phyloP scores from a whole-genome alignment of 2,888 invertebrate genomes.

The Neoascia interrupta region DNA sequence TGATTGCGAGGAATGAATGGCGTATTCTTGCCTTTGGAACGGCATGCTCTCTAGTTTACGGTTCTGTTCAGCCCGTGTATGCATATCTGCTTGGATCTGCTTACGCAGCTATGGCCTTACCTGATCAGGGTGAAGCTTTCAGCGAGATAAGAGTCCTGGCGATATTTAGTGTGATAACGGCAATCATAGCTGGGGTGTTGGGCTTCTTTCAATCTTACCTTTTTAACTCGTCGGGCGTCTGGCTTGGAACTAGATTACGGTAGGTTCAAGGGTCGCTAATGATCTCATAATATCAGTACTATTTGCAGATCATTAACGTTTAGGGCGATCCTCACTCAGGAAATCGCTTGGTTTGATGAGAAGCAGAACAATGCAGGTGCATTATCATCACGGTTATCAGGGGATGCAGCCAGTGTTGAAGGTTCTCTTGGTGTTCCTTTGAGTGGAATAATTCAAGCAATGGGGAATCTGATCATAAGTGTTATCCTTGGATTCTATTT shows the following conservation, averaged over 20 bases:
- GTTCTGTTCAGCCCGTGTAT: slow-evolving; percentile 87
- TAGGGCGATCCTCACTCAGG: slow-evolving; percentile 84
- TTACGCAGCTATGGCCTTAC: slow-evolving; percentile 80
- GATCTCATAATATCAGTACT: too few relatives aligned
- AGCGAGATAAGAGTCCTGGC: slow-evolving; percentile 82
- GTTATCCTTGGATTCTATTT: slow-evolving; percentile 83
- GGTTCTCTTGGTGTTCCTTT: slow-evolving; percentile 86
- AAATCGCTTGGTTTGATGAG: slow-evolving; percentile 88
- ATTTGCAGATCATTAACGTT: slow-evolving; percentile 80
- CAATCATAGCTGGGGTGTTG: slow-evolving; percentile 83
- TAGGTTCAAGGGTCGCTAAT: slow-evolving; percentile 28
- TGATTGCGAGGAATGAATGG: slow-evolving; percentile 83
- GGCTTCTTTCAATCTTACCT: slow-evolving; percentile 86
- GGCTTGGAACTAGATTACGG: slow-evolving; percentile 83
- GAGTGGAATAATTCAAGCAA: slow-evolving; percentile 85
- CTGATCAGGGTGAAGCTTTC: slow-evolving; percentile 81
- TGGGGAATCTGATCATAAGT: slow-evolving; percentile 84
- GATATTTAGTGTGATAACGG: slow-evolving; percentile 83
- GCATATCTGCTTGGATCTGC: slow-evolving; percentile 88
- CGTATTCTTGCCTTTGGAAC: slow-evolving; percentile 83
- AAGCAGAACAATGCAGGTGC: slow-evolving; percentile 85
- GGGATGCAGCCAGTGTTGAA: slow-evolving; percentile 87
- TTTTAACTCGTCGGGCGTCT: slow-evolving; percentile 88
- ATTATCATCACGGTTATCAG: slow-evolving; percentile 84
- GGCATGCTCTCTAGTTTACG: slow-evolving; percentile 84